A percentile compares a stretch with the other conserved stretches of the same genome.
phyloP scores from a whole-genome alignment of 92 coral and sea anemone species.

The Siderastrea siderea region DNA sequence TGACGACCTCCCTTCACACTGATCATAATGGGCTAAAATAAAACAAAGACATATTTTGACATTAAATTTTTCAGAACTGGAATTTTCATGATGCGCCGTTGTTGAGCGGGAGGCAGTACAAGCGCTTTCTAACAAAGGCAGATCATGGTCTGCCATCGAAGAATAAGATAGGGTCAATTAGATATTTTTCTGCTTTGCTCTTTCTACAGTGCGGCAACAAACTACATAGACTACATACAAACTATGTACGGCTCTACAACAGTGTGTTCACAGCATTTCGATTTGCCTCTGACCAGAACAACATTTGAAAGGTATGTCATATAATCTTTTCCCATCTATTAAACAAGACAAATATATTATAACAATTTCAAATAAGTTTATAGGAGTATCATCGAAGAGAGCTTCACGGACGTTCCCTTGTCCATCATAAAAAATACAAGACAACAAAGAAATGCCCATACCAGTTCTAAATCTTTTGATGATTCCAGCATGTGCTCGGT shows the following conservation, averaged over 20 bases:
- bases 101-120: neutral
- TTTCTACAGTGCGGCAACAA: neutral
- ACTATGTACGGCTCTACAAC: neutral
- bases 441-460: neutral
- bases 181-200: neutral
- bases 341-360: no score
- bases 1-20: neutral
- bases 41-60: neutral
- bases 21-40: constrained; percentile 18
- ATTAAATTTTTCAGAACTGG: neutral
- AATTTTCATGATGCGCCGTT: neutral
- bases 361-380: neutral
- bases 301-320: no score
- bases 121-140: neutral
- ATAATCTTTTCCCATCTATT: no score
- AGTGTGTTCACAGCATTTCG: no score
- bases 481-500: constrained; percentile 25
- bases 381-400: neutral
- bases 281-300: no score
- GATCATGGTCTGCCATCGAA: constrained; percentile 16
- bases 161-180: constrained; percentile 1
- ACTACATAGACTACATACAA: neutral
- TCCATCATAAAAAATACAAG: neutral
- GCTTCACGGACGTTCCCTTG: neutral
- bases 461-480: neutral